phyloP scores from a whole-genome alignment of 2,888 invertebrate species.

The Netelia fuscicornis region DNA sequence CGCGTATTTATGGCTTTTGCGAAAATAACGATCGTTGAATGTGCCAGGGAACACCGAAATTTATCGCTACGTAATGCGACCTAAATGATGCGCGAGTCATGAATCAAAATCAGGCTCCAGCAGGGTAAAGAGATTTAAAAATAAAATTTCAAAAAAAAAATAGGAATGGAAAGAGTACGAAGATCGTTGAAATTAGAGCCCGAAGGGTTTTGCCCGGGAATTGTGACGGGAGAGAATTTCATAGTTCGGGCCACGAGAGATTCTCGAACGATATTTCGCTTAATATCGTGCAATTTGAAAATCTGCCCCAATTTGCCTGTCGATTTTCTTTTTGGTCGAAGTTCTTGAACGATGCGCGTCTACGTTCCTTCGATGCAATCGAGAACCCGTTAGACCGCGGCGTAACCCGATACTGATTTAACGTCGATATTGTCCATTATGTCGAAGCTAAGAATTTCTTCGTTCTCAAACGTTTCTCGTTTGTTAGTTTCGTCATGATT shows the following conservation, averaged over 20 bases:
- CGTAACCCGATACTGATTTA: slow-evolving; percentile 55
- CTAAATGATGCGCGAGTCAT: slow-evolving; percentile 76
- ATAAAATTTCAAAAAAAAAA: slow-evolving; percentile 17
- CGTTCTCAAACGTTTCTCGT: slow-evolving; percentile 9
- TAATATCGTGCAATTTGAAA: slow-evolving; percentile 70
- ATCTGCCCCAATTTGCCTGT: slow-evolving; percentile 71
- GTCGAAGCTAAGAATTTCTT: slow-evolving; percentile 15
- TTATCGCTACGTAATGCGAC: slow-evolving; percentile 77
- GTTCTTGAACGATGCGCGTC: slow-evolving; percentile 53
- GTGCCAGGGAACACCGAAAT: slow-evolving; percentile 70
- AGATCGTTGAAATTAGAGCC: slow-evolving; percentile 13
- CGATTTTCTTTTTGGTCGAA: slow-evolving; percentile 42
- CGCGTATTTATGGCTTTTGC: slow-evolving; percentile 71
- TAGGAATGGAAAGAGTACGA: slow-evolving; percentile 6
- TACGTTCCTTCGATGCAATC: slow-evolving; percentile 12
- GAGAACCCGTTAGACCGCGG: slow-evolving; percentile 7
- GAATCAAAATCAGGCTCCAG: slow-evolving; percentile 76
- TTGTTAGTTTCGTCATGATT: slow-evolving; percentile 53
- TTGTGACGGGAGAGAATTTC: slow-evolving; percentile 19
- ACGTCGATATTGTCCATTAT: slow-evolving; percentile 35
- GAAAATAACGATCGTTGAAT: slow-evolving; percentile 74
- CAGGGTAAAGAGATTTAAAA: slow-evolving; percentile 58
- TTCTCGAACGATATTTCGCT: slow-evolving; percentile 36
- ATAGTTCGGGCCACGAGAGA: slow-evolving; percentile 30
- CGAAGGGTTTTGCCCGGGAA: slow-evolving; percentile 5